These are phyloP conservation scores for Cosmopolites sordidus DNA, from an alignment of 2,888 invertebrate species.

Conservation along the genomic window DNA sequence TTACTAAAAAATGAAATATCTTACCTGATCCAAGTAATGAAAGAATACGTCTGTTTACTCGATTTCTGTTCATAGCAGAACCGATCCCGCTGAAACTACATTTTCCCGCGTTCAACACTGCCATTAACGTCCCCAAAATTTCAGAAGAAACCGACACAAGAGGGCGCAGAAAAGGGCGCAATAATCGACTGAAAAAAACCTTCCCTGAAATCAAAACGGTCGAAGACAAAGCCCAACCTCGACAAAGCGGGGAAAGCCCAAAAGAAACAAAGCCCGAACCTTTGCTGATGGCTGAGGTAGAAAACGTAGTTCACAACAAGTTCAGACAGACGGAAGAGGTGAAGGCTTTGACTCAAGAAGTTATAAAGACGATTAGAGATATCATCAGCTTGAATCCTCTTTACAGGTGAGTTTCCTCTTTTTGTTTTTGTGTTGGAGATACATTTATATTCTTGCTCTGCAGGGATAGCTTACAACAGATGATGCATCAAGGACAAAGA, in stretches of 20 bases:
- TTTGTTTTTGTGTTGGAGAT: too few relatives aligned
- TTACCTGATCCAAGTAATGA: too few relatives aligned
- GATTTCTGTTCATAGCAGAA: conserved; percentile 31
- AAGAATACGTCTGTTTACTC: not conserved
- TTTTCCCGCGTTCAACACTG: conserved; percentile 78
- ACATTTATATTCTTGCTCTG: too few relatives aligned
- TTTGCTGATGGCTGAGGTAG: conserved; percentile 89
- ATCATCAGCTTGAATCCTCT: conserved; percentile 96
- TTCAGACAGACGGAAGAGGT: conserved; percentile 92
- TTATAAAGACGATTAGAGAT: conserved; percentile 92
- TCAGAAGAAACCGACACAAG: conserved; percentile 68
- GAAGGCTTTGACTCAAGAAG: conserved; percentile 91
- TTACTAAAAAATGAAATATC: too few relatives aligned
- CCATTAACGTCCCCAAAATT: conserved; percentile 66
- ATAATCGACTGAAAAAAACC: conserved; percentile 41
- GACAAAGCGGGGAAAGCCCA: conserved; percentile 18
- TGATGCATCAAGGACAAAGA: conserved; percentile 93
- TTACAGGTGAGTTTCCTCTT: conserved; percentile 58
- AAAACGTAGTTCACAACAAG: conserved; percentile 84
- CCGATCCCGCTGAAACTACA: conserved; percentile 64
- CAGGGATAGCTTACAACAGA: conserved; percentile 93
- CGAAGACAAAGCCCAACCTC: conserved; percentile 19
- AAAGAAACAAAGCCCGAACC: conserved; percentile 44
- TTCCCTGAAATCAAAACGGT: conserved; percentile 28
- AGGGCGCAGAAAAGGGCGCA: conserved; percentile 52